Evolutionary conservation across 2,113 vertebrate genomes (phyloP), one percentile per base, ranked within the genome.

Genomic region (Carassius auratus): DNA sequence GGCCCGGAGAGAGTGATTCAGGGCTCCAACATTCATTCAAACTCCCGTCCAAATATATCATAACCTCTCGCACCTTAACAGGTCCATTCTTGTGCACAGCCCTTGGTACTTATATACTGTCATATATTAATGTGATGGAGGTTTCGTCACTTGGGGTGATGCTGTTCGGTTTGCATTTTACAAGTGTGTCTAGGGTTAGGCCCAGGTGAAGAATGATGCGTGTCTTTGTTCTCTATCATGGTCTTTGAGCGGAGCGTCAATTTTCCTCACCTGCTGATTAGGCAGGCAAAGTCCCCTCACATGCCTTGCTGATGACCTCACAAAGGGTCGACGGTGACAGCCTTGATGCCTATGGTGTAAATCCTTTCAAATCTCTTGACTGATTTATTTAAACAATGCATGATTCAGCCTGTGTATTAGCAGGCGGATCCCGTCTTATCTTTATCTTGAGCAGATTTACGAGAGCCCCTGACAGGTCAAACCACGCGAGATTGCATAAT

Each of bases 51-150:
- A 84, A 64, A 84, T 55, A 52, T 55, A 68, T 81, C 57, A 84
- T 78, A 81, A 83, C 30, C 59, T 55, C 81, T 75, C 21, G 9
- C 48, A 75, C 9, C 21, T 45, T 48, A 84, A 81, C 76, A 59
- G 50, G 81, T 86, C 76, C 86, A 80, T 86, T 88, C 76, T 84
- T 84, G 81, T 80, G 45, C 57, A 86, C 48, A 68, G 55, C 68
- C 73, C 15, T 81, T 55, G 48, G 52, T 69, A 83, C 80, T 64
- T 78, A 78, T 38, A 64, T 79, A 73, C 76, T 33, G 83, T 66
- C 85, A 90, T 93, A 93, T 91, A 93, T 94, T 93, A 92, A 83
- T 78, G 77, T 90, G 87, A 91, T 90, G 92, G 88, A 87, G 84
- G 90, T 91, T 93, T 93, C 19, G 33, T 92, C 90, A 92, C 90